These are phyloP conservation scores for Silurus meridionalis DNA, from an alignment of 2,113 vertebrate species.

Conservation along the genomic window DNA sequence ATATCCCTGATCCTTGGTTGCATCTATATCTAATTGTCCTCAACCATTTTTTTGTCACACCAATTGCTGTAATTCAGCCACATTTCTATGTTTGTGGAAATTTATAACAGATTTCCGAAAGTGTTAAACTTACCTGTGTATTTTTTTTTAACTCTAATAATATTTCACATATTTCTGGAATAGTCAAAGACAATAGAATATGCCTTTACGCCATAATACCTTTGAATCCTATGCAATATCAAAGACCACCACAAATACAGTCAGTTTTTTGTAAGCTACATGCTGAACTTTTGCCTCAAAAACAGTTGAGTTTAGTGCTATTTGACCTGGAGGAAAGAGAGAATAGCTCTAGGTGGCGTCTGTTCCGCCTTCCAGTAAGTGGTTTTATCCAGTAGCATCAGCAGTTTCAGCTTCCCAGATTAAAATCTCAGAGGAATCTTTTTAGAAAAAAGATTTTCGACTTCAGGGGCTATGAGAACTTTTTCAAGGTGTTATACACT, in stretches of 20 bases:
- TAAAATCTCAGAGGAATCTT: not conserved
- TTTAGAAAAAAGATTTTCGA: not conserved
- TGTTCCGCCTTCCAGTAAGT: not conserved
- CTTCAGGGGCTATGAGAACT: not conserved
- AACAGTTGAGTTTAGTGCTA: not conserved
- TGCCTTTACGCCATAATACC: not conserved
- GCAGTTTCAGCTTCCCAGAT: not conserved
- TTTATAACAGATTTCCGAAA: no score
- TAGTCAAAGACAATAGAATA: no score
- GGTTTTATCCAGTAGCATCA: not conserved
- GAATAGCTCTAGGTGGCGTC: not conserved
- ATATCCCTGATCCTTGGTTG: not conserved
- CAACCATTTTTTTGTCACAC: no score
- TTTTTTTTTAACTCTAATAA: no score
- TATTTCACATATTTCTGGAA: no score
- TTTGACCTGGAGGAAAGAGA: not conserved
- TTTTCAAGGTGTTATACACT: not conserved
- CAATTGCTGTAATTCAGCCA: no score
- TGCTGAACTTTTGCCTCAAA: not conserved
- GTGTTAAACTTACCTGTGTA: no score
- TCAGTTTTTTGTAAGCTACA: not conserved
- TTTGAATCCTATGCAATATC: not conserved
- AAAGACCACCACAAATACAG: not conserved
- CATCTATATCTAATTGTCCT: not conserved
- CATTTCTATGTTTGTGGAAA: no score